A percentile compares a stretch with the other conserved stretches of the same genome.
phyloP scores from a whole-genome alignment of 2,113 vertebrate genomes.

The Pandion haliaetus region DNA sequence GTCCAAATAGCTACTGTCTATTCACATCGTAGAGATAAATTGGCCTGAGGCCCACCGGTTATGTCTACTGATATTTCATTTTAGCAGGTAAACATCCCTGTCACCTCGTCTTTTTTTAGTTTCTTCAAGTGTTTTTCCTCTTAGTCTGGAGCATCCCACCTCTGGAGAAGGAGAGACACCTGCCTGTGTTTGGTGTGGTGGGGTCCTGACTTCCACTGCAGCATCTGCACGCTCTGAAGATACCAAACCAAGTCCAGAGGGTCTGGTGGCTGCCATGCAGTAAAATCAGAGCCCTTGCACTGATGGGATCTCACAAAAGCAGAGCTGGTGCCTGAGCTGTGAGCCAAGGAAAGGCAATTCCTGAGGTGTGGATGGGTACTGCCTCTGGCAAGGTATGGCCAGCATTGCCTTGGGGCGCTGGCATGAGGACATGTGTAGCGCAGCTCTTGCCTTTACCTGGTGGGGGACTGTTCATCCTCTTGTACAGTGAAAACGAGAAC shows the following conservation, averaged over 20 bases:
- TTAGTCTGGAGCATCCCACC: background rate
- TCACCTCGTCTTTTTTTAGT: background rate
- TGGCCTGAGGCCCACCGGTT: background rate
- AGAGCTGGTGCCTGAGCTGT: background rate
- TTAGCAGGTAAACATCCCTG: background rate
- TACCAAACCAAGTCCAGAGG: background rate
- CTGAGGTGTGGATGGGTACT: too few relatives aligned
- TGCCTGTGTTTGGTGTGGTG: rapidly evolving
- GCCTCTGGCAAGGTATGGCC: too few relatives aligned
- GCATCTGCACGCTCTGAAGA: rapidly evolving
- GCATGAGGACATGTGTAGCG: rapidly evolving
- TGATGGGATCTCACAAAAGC: background rate
- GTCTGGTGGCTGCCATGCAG: background rate
- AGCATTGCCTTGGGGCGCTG: background rate
- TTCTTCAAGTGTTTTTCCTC: background rate
- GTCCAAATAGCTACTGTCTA: background rate
- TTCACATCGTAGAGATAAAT: background rate
- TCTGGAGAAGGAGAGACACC: background rate
- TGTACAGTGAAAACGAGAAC: background rate
- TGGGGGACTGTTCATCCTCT: background rate
- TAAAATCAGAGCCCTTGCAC: background rate
- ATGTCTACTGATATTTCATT: background rate
- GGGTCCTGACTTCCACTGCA: rapidly evolving
- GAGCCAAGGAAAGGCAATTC: background rate
- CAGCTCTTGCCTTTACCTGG: background rate